Percentiles rank a stretch among this genome's conserved stretches.
phyloP scores from a whole-genome alignment of 2,888 invertebrate species.

The Macaria notata region DNA sequence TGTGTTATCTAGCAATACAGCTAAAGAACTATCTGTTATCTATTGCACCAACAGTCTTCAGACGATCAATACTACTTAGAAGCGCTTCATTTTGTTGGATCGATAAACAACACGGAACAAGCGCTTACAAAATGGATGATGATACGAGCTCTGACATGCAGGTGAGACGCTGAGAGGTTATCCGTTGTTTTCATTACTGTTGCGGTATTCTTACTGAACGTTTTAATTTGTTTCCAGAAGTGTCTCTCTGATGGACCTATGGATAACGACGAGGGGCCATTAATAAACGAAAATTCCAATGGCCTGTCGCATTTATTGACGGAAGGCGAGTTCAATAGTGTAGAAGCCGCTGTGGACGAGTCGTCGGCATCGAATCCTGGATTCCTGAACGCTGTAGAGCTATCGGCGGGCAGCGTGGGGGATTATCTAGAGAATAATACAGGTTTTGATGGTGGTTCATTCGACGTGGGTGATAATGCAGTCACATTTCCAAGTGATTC shows the following conservation, averaged over 20 bases:
- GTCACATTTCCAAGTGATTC: slow-evolving; percentile 71
- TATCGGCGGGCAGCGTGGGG: slow-evolving; percentile 73
- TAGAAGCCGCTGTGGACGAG: slow-evolving; percentile 71
- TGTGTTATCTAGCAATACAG: no score
- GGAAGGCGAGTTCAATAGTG: slow-evolving; percentile 73
- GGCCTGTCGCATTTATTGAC: slow-evolving; percentile 73
- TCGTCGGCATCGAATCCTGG: slow-evolving; percentile 74
- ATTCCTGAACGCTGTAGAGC: slow-evolving; percentile 73
- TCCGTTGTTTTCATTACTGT: neutral
- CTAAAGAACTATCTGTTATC: neutral
- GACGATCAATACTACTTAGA: no score
- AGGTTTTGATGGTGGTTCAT: slow-evolving; percentile 62
- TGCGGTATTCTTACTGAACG: neutral
- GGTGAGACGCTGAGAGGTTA: slow-evolving; percentile 53
- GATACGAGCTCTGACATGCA: slow-evolving; percentile 71
- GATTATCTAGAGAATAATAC: slow-evolving; percentile 73
- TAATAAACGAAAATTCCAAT: slow-evolving; percentile 75
- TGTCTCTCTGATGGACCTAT: slow-evolving; percentile 65
- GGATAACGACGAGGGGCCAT: slow-evolving; percentile 73
- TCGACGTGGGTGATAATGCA: slow-evolving; percentile 75
- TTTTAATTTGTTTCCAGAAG: slow-evolving; percentile 54
- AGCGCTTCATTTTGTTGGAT: neutral
- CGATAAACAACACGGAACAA: slow-evolving; percentile 4
- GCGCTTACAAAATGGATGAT: slow-evolving; percentile 48
- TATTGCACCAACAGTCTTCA: no score